Percentiles rank a stretch among this genome's conserved stretches.
These are phyloP conservation scores for Hippolais icterina DNA, from an alignment of 2,113 vertebrate genomes.

Conservation along the genomic window DNA sequence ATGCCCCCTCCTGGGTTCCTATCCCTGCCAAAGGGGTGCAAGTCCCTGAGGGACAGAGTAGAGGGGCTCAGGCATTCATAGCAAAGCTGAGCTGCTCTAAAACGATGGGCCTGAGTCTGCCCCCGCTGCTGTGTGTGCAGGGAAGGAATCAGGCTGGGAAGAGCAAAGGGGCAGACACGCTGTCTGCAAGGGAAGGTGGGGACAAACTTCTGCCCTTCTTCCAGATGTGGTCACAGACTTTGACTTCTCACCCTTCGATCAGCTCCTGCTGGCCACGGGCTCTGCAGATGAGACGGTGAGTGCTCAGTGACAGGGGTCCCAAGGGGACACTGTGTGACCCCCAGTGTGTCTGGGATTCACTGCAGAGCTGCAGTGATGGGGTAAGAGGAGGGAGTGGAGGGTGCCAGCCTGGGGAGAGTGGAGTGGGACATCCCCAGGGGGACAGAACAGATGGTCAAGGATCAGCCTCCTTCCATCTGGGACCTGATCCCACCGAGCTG, in stretches of 20 bases:
- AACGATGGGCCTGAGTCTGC: background rate
- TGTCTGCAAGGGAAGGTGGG: background rate
- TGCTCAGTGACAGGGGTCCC: background rate
- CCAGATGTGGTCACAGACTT: slow-evolving; percentile 90
- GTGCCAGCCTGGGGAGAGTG: fast-evolving
- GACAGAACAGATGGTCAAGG: background rate
- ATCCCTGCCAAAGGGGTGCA: background rate
- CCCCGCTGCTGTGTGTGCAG: background rate
- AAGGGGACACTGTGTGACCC: no score
- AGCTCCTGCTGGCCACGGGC: slow-evolving; percentile 86
- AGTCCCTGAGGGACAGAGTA: fast-evolving
- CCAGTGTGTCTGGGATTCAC: fast-evolving
- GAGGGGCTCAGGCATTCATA: background rate
- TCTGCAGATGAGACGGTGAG: slow-evolving; percentile 88
- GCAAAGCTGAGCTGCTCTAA: background rate
- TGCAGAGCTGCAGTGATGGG: background rate
- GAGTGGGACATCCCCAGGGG: background rate
- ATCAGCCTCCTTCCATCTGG: background rate
- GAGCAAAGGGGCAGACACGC: fast-evolving
- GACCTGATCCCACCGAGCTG: background rate
- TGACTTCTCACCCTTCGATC: slow-evolving; percentile 94
- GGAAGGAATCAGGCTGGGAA: background rate
- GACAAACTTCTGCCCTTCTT: background rate
- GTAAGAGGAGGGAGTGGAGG: background rate
- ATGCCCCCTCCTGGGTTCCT: background rate